Base-by-base conservation (phyloP, 2,888 invertebrate species). In the Troides aeacus region DNA sequence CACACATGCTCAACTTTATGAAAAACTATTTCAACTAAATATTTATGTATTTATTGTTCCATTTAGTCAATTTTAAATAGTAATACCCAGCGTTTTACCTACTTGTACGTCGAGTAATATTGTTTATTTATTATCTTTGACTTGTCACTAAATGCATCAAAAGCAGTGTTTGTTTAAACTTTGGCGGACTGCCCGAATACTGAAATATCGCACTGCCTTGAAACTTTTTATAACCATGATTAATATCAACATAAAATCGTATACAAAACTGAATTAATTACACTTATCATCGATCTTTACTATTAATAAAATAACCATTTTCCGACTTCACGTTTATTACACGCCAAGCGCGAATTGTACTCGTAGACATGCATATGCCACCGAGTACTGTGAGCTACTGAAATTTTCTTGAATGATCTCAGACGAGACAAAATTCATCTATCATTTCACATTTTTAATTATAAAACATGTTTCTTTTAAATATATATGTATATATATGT, bases 161-260 rank as follows among this genome's bases (percentile, higher is more conserved):
- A 79, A 79, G 76, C 74, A 79, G 77, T 74, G 74, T 77, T 77
- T 77, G 78, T 75, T 76, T 75, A 74, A 72, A 74, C 70, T 72
- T 73, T 91, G 92, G 92, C 91, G 74, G 69, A 72, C 71, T 86
- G 90, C 92, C 92, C 86, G 82, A 73, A 73, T 82, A 89, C 88
- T 76, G 84, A 85, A 90, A 90, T 91, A 89, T 82, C 83, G 74
- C 81, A 81, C 79, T 78, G 79, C 86, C 87, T 87, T 86, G 85
- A 82, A 80, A 81, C 76, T 75, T 74, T 72, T 74, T 71, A 69
- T 73, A 76, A 73, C 18, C 56, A 71, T 57, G 63, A 30, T 61
- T 62, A 66, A 36, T 8, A 64, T 64, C 12, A 23, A 58, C 23
- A 23, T 23, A 58, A 58, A 46, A 59, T 60, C n/a, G 30, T 39